Evolutionary conservation across 2,888 invertebrate species (phyloP), one percentile per base, ranked within the genome.

Genomic region (Calliopum simillimum): DNA sequence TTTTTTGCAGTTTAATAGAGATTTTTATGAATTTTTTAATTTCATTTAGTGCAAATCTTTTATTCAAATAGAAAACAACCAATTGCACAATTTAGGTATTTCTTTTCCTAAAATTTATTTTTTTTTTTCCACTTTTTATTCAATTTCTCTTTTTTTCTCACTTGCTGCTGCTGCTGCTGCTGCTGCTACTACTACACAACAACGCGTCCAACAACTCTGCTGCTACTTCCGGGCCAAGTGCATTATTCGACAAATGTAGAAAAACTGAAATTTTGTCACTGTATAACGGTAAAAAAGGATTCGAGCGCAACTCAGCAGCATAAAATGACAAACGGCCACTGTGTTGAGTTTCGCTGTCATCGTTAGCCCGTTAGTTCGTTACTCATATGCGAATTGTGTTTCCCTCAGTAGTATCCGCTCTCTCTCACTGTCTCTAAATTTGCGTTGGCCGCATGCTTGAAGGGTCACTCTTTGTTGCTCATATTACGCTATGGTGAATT

Each of bases 191-290:
- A 33, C 33, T 53, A 33, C 23, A 23, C 53, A 53, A 21, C 23
- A 4, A 19, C 58, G 49, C 47, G 13, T 49, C 33, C 59, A 23
- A 41, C 49, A 16, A 14, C n/a, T 46, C 41, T 25, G 23, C 69
- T 16, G 55, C 46, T 19, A 56, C 66, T 69, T 55, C 56, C 68
- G 72, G 73, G 70, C 73, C 75, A 73, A 76, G 76, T 73, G 74
- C 71, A 73, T 74, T 73, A 73, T 72, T 70, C 72, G 75, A 76
- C 71, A 74, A 72, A 70, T 74, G 74, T 72, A 71, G 70, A 74
- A 69, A 73, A 74, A 76, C 76, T 76, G 72, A 75, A 64, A 51
- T 49, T 56, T 23, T 56, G 64, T 49, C 64, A 58, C 69, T 64
- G 63, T 59, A 66, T 66, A 59, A 59, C 59, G 58, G 67, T 67